Base-by-base conservation (phyloP, 2,888 invertebrate genomes). In the Thera britannica region DNA sequence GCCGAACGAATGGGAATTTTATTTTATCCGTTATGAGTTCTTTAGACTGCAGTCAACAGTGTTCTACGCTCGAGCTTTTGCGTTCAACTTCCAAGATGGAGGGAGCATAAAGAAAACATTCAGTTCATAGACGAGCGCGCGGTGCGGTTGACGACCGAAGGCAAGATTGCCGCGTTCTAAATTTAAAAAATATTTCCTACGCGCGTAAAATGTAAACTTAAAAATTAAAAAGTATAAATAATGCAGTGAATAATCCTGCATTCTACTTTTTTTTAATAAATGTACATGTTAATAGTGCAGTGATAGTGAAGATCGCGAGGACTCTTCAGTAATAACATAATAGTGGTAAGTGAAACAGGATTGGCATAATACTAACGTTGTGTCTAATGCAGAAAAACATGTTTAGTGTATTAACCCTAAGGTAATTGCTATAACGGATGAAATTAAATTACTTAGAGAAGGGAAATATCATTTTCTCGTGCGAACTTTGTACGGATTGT, bases 101-200 rank as follows among this genome's bases (percentile, higher is more conserved):
- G 74, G 75, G 71, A 73, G 80, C 74, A 79, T 58, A 62, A 85
- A 82, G 81, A 85, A 85, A 84, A 82, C 77, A 85, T 79, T 88
- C 88, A 91, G 91, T 90, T 77, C 82, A 83, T 84, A 89, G 84
- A 85, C 72, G 81, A 83, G 78, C 85, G 87, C 85, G 85, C 81
- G 73, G 77, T 72, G 72, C 75, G 79, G 75, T 78, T 84, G 82
- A 83, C 88, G 87, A 44, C 41, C 34, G 52, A 23, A 51, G 38
- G 78, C 52, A 74, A 75, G 77, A 75, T 76, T 76, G 74, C 75
- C 73, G 78, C 82, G 77, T 70, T 71, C 59, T 61, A 66, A 68
- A 76, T 79, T 78, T 72, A 62, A 71, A 69, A 76, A 80, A 71
- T 76, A 73, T 8, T 46, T 2, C 44, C 66, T 81, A 81, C 85